Evolutionary conservation across 2,888 invertebrate genomes (phyloP), one percentile per base, ranked within the genome.

Genomic region (Aleiodes testaceus): DNA sequence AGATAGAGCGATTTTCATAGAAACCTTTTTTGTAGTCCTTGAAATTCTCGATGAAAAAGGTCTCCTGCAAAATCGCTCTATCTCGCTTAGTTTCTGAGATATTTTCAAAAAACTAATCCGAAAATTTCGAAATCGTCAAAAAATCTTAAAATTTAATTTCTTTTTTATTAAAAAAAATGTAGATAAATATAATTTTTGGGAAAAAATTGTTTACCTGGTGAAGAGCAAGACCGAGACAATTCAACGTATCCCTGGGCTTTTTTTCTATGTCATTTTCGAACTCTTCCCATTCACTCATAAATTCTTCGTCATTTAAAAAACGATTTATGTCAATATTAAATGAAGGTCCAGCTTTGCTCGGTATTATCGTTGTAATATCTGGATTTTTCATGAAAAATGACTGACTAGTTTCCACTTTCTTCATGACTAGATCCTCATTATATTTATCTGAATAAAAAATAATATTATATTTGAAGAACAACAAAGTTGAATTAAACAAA

Each of bases 171-270:
- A n/a, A n/a, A n/a, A n/a, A n/a, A n/a, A n/a, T n/a, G n/a, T n/a
- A n/a, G n/a, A n/a, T n/a, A n/a, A n/a, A n/a, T n/a, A n/a, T n/a
- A n/a, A n/a, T n/a, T n/a, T n/a, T n/a, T n/a, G n/a, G n/a, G n/a
- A 26, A 26, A 26, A 26, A 36, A 36, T 36, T 36, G 9, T 3
- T 87, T 74, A 92, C 92, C 90, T 95, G 93, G 88, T 96, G 93
- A 89, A 96, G 92, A 64, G 95, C 95, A 74, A 94, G 89, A 61
- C 94, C 94, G 69, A 97, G 86, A 70, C 93, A 92, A 67, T 91
- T 90, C 61, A 97, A 88, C 14, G 93, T 91, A 67, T 89, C 88
- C 72, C 92, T 91, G 0, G 96, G 94, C 72, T 90, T 91, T 70
- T 91, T 91, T 77, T 89, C 88, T 50, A 97, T 85, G 78, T 95